These are phyloP conservation scores for Solea senegalensis DNA, from an alignment of 2,113 vertebrate species.

Conservation along the genomic window DNA sequence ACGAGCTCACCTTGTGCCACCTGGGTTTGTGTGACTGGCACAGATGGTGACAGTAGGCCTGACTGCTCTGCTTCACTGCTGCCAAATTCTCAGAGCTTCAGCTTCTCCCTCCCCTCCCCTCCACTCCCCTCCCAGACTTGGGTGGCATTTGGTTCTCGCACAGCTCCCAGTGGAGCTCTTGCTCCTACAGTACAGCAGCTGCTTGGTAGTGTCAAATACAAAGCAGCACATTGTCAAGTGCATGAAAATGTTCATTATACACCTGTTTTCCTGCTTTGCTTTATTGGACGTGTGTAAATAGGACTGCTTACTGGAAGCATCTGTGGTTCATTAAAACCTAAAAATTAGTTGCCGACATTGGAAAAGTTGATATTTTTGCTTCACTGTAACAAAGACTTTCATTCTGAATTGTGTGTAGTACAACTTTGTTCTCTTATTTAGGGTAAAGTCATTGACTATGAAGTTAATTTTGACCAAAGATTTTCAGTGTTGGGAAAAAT, in stretches of 20 bases:
- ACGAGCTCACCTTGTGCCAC: conserved; percentile 28
- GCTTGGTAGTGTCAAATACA: conserved; percentile 25
- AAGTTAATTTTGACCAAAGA: too few relatives aligned
- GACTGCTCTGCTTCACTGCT: conserved; percentile 45
- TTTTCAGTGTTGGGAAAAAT: too few relatives aligned
- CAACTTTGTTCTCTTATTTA: too few relatives aligned
- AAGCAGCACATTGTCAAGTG: not conserved
- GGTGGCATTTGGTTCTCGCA: conserved; percentile 22
- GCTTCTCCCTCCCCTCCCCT: not conserved
- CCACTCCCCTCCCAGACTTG: conserved; percentile 6
- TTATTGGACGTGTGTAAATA: not conserved
- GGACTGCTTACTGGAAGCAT: not conserved
- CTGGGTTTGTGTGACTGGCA: conserved; percentile 52
- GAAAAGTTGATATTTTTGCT: too few relatives aligned
- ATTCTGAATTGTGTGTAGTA: too few relatives aligned
- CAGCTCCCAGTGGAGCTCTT: conserved; percentile 26
- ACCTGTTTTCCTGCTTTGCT: conserved; percentile 9
- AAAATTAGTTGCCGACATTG: too few relatives aligned
- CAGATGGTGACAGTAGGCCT: conserved; percentile 68
- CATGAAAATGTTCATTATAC: not conserved
- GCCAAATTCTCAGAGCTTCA: conserved; percentile 14
- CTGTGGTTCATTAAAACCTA: not conserved
- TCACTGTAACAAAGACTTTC: too few relatives aligned
- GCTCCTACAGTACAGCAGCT: conserved; percentile 29
- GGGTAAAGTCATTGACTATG: too few relatives aligned